Evolutionary conservation across 2,797 vertebrate species (phyloP), one percentile per base, ranked within the genome.

Genomic region (Amblyopsis hoosieri): DNA sequence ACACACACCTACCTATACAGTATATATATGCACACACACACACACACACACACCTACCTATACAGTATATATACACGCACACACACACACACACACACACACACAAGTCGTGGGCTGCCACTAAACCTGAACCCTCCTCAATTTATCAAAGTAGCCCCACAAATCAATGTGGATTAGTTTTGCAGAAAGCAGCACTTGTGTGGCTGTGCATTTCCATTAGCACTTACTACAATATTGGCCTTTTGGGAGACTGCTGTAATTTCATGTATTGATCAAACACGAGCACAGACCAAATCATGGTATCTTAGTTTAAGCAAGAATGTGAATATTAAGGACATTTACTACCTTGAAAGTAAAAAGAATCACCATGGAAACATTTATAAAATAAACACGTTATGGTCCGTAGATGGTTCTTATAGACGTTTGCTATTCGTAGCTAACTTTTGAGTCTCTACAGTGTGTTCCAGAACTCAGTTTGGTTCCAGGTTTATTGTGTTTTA

Each of bases 161-260:
- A 88, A 88, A 93, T 93, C 90, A 90, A 93, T 93, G 84, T 72
- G 80, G 88, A 92, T 91, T 90, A 89, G 87, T 87, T 90, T 89
- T 76, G 81, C 69, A 82, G 83, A 81, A 87, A 89, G 86, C 81
- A 72, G 71, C 75, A 87, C 79, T 88, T 81, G 60, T 83, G 81
- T 83, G 79, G 66, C 76, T 64, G 77, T 60, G 80, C 79, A 83
- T 84, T 91, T 87, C 85, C 87, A 90, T 91, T 86, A 84, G 73
- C 85, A 78, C 83, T 64, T 54, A 84, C 81, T 85, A 83, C 82
- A 86, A 83, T 80, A 89, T 85, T 83, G 89, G 82, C 75, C 85
- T 86, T 83, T 81, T 67, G 85, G 85, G 87, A 89, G 69, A 64
- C 78, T 58, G 73, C 42, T 66, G 83, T 88, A 79, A 92, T 89